Evolutionary conservation across 2,113 vertebrate species (phyloP), one percentile per base, ranked within the genome.

Genomic region (Eublepharis macularius): DNA sequence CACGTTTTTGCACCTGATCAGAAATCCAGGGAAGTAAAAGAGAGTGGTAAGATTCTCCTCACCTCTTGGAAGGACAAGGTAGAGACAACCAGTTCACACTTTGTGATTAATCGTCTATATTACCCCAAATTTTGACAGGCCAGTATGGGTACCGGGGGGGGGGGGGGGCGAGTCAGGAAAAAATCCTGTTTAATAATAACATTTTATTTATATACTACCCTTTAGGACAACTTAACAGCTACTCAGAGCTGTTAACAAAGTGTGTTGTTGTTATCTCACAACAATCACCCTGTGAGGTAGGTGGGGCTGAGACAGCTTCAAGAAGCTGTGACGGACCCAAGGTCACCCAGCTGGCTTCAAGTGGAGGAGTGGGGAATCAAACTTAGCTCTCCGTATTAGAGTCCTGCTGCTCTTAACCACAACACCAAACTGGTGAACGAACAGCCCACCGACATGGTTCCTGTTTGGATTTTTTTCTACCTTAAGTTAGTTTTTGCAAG

Each of bases 381-480:
- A n/a, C n/a, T n/a, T n/a, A n/a, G n/a, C n/a, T n/a, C n/a, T n/a
- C n/a, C n/a, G n/a, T n/a, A n/a, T n/a, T n/a, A n/a, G n/a, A n/a
- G n/a, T n/a, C n/a, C n/a, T n/a, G n/a, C n/a, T n/a, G n/a, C n/a
- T n/a, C n/a, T n/a, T n/a, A n/a, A n/a, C n/a, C n/a, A n/a, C n/a
- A n/a, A n/a, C n/a, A n/a, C n/a, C n/a, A n/a, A n/a, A n/a, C n/a
- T n/a, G n/a, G n/a, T n/a, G n/a, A n/a, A n/a, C n/a, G n/a, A 43
- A 34, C 45, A 72, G 5, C 16, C 51, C 21, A 65, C 6, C 39
- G n/a, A 65, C 34, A 39, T 43, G 70, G 77, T 88, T 93, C 94
- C 88, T 80, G 68, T 76, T 24, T 91, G 72, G 68, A 89, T 92
- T 86, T 69, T 83, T 86, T 77, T 76, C 89, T 86, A 80, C 60